Base-by-base conservation (phyloP, 2,888 invertebrate genomes). In the Sphaeridia pumilis region DNA sequence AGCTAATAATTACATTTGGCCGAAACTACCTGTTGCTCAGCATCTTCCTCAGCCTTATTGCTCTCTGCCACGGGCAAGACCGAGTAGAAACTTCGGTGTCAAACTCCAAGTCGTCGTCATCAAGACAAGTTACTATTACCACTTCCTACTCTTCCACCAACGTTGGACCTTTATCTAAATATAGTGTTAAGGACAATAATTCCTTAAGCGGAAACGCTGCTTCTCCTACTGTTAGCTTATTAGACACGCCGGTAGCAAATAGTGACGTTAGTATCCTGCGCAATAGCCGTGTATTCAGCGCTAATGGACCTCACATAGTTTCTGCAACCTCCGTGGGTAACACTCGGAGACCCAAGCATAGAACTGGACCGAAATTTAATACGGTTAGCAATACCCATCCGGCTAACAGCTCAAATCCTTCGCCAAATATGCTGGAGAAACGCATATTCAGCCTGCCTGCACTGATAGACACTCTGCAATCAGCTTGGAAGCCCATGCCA, bases 81-180 rank as follows among this genome's bases (percentile, higher is more conserved):
- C 10, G 5, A 4, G 26, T 24, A 5, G 17, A 12, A 24, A 43
- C 7, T 31, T 34, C 46, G 31, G 34, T 21, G 4, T 31, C 31
- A 4, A 22, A 34, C 10, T 24, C 10, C 44, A 7, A 25, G 17
- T 35, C n/a, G n/a, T n/a, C n/a, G n/a, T n/a, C n/a, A n/a, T n/a
- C n/a, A n/a, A n/a, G 24, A 34, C 21, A 34, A 20, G 51, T 52
- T 2, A 41, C 41, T 12, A 52, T 52, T 14, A 31, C 52, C 27
- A 41, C 22, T 24, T 47, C 52, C 17, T 52, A 52, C 34, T 46
- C 52, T 24, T 41, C 52, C 12, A 46, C 52, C 17, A 38, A 45
- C 38, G n/a, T 46, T 17, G 35, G 25, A 27, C 4, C 51, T 46
- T 38, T 38, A 38, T 20, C 38, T 38, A 38, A 38, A 17, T 17